Percentiles rank a stretch among this genome's conserved stretches.
Conservation (phyloP, 2,888 invertebrate species). For the Volucella bombylans region DNA sequence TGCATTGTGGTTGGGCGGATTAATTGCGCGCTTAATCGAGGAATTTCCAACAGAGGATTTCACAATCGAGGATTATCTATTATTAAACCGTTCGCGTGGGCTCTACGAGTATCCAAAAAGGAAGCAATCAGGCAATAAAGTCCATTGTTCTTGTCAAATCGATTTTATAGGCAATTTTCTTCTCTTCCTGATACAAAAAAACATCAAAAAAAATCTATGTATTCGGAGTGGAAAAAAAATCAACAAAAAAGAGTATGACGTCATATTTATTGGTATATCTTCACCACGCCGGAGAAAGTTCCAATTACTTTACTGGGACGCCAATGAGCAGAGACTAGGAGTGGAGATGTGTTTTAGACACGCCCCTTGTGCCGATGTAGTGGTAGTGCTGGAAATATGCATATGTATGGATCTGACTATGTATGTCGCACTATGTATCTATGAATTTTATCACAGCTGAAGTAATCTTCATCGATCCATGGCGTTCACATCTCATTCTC, state of each 20-base stretch:
- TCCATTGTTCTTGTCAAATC: conserved; percentile 59
- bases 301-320: conserved; percentile 1
- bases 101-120: conserved; percentile 48
- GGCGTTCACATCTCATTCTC: conserved; percentile 63
- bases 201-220: conserved; percentile 35
- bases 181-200: conserved; percentile 5
- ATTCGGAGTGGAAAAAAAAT: not conserved
- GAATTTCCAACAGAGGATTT: conserved; percentile 55
- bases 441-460: conserved; percentile 49
- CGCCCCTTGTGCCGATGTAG: conserved; percentile 22
- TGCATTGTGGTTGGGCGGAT: conserved; percentile 51
- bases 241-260: conserved; percentile 46
- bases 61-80: conserved; percentile 64
- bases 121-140: conserved; percentile 68
- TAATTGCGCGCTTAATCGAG: conserved; percentile 52
- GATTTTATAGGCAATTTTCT: conserved; percentile 59
- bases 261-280: conserved; percentile 18
- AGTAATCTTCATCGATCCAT: conserved; percentile 65
- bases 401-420: conserved; percentile 19
- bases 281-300: conserved; percentile 4
- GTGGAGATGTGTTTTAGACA: conserved; percentile 1
- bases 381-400: not conserved
- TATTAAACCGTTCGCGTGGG: conserved; percentile 58
- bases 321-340: conserved; percentile 41
- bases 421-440: not conserved